phyloP scores from a whole-genome alignment of 92 coral and sea anemone species.

The Phymanthus crucifer region DNA sequence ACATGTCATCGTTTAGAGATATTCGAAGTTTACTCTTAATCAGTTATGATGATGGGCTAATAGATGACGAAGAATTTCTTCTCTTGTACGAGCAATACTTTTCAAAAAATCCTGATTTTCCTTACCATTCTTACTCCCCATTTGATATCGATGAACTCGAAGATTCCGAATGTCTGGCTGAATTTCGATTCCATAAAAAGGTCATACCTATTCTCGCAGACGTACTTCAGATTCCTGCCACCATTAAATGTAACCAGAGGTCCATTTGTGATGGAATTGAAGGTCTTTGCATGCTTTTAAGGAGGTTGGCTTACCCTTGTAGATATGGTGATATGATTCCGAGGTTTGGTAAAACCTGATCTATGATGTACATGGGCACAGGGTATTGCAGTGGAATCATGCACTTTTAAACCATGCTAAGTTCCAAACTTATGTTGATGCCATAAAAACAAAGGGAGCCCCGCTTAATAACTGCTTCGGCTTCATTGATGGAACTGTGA shows the following conservation, averaged over 20 bases:
- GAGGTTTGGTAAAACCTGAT: not conserved
- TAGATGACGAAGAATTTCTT: slow-evolving; percentile 8
- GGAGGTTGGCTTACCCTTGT: not conserved
- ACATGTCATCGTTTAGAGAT: not conserved
- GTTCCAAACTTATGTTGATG: not conserved
- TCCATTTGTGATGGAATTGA: not conserved
- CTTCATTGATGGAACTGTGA: not conserved
- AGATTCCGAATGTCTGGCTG: slow-evolving; percentile 3
- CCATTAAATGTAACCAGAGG: not conserved
- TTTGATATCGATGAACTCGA: not conserved
- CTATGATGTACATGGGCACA: not conserved
- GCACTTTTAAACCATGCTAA: not conserved
- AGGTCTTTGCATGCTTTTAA: slow-evolving; percentile 10
- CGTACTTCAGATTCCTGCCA: not conserved
- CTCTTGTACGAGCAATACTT: not conserved
- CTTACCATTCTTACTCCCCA: not conserved
- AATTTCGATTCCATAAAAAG: not conserved
- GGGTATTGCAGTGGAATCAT: not conserved
- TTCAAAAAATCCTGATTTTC: not conserved
- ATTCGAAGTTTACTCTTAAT: not conserved
- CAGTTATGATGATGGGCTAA: not conserved
- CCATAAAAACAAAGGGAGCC: not conserved
- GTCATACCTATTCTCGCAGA: not conserved
- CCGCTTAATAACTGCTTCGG: not conserved
- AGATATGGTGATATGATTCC: slow-evolving; percentile 5